phyloP scores from a whole-genome alignment of 2,888 invertebrate species.

The Scaptomyza tumidula region DNA sequence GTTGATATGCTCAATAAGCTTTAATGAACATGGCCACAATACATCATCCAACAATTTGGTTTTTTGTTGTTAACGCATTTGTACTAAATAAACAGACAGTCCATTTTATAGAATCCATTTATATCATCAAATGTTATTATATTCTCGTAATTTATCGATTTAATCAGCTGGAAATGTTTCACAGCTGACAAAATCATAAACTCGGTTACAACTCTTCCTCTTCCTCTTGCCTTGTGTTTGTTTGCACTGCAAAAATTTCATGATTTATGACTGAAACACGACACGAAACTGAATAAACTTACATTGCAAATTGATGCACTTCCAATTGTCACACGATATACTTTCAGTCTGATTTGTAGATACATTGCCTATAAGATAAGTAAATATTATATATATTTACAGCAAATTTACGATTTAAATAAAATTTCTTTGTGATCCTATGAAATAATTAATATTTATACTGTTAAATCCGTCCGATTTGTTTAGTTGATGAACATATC shows the following conservation, averaged over 20 bases:
- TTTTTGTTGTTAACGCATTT: slow-evolving; percentile 58
- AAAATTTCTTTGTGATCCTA: no score
- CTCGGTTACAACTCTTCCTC: slow-evolving; percentile 24
- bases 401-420: no score
- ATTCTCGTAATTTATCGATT: slow-evolving; percentile 75
- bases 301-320: slow-evolving; percentile 30
- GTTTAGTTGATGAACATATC: no score
- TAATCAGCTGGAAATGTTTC: slow-evolving; percentile 77
- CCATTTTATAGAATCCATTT: slow-evolving; percentile 50
- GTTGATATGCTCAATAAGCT: slow-evolving; percentile 56
- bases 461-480: no score
- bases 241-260: slow-evolving; percentile 67
- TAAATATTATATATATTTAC: no score
- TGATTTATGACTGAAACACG: slow-evolving; percentile 59
- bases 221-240: slow-evolving; percentile 33
- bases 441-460: no score
- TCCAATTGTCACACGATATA: slow-evolving; percentile 15
- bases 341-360: background rate
- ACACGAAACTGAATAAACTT: slow-evolving; percentile 20
- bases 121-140: slow-evolving; percentile 65
- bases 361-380: no score
- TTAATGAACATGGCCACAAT: slow-evolving; percentile 60
- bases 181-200: slow-evolving; percentile 79
- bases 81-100: slow-evolving; percentile 42
- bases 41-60: slow-evolving; percentile 18